These are phyloP conservation scores for Sinhomidia bicolor DNA, from an alignment of 2,888 invertebrate genomes.

Conservation along the genomic window DNA sequence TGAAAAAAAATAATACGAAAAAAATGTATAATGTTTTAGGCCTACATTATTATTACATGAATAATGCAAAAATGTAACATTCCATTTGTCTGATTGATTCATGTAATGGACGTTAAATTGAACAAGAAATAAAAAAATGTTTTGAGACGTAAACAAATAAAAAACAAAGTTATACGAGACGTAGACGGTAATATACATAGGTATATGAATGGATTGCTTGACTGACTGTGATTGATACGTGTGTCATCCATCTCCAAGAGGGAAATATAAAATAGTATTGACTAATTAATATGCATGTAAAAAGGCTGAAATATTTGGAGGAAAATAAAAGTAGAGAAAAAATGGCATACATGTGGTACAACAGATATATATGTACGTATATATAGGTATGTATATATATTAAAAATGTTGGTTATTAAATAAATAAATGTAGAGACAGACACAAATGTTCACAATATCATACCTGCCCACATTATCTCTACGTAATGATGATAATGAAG, in stretches of 20 bases:
- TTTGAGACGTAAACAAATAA: neutral
- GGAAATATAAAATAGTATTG: neutral
- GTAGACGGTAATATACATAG: neutral
- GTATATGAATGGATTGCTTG: too few species aligned
- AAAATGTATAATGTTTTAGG: neutral
- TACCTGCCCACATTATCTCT: too few species aligned
- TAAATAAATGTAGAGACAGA: neutral
- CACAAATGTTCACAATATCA: too few species aligned
- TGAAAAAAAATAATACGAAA: neutral
- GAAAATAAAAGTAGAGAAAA: neutral
- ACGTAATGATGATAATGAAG: slow-evolving; percentile 12
- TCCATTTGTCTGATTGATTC: neutral
- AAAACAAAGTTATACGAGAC: neutral
- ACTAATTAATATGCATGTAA: neutral
- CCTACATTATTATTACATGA: neutral
- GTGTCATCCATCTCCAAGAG: neutral
- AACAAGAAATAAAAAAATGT: slow-evolving; percentile 9
- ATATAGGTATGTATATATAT: too few species aligned
- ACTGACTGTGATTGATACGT: slow-evolving; percentile 22
- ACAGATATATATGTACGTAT: neutral
- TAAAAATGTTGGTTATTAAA: neutral
- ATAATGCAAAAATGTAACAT: neutral
- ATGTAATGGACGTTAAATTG: slow-evolving; percentile 30
- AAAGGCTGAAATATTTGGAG: neutral
- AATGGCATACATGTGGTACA: neutral